These are phyloP conservation scores for Helogale parvula DNA, from an alignment of 2,113 vertebrate species.

Conservation along the genomic window DNA sequence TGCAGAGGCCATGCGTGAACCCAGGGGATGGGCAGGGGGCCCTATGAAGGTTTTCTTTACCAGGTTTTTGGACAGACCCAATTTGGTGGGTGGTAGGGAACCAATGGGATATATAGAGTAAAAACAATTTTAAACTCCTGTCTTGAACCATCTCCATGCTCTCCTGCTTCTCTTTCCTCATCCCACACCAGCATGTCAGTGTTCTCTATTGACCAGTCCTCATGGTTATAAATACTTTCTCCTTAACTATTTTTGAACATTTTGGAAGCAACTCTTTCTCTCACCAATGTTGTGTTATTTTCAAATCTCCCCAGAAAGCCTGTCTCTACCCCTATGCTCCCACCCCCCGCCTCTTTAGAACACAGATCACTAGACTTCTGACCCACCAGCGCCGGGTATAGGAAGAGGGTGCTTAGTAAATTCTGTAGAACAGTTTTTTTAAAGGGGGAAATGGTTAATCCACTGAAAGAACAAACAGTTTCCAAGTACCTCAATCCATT, in stretches of 20 bases:
- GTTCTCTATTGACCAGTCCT: background rate
- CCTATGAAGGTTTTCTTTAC: background rate
- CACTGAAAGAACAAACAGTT: slow-evolving; percentile 51
- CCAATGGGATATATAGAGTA: background rate
- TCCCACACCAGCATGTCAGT: background rate
- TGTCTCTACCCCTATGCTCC: background rate
- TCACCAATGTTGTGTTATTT: background rate
- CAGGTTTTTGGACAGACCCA: background rate
- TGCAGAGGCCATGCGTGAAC: fast-evolving
- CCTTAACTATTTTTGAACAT: background rate
- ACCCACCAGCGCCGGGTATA: background rate
- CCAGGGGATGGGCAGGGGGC: background rate
- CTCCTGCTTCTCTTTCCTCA: background rate
- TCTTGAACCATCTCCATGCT: background rate
- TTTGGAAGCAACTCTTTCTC: background rate
- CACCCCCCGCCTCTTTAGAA: background rate
- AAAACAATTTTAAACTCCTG: background rate
- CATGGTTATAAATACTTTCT: background rate
- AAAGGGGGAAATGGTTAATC: slow-evolving; percentile 38
- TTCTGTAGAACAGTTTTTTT: background rate
- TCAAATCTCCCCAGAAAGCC: background rate
- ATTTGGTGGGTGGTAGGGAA: too few species aligned
- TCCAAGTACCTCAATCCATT: slow-evolving; percentile 3
- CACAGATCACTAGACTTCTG: background rate
- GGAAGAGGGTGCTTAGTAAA: slow-evolving; percentile 18